Percentiles rank a stretch among this genome's conserved stretches.
phyloP scores from a whole-genome alignment of 2,113 vertebrate genomes.

The Macroglossus sobrinus region DNA sequence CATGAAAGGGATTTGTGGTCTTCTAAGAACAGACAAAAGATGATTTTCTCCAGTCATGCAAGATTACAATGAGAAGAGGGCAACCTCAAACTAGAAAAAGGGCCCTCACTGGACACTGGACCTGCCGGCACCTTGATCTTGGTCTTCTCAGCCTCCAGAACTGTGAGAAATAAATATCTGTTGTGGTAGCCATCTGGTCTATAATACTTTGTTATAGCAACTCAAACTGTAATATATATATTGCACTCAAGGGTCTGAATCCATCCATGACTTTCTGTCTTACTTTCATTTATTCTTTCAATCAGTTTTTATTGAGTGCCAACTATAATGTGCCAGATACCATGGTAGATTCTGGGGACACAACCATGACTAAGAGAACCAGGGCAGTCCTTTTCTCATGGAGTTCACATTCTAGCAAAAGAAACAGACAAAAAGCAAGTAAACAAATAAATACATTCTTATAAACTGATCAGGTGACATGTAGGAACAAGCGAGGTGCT shows the following conservation, averaged over 20 bases:
- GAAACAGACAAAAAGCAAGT: background rate
- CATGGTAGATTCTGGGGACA: background rate
- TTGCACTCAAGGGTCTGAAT: background rate
- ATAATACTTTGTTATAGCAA: background rate
- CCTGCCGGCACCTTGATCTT: background rate
- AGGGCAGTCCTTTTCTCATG: background rate
- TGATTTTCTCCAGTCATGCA: background rate
- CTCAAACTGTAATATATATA: background rate
- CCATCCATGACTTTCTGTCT: background rate
- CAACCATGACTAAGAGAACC: background rate
- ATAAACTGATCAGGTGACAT: background rate
- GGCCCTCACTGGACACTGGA: too few relatives aligned
- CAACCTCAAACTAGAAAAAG: background rate
- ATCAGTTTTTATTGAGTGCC: background rate
- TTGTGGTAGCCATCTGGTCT: background rate
- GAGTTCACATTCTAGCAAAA: background rate
- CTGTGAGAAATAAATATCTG: background rate
- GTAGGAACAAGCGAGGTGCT: background rate
- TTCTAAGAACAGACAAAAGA: background rate
- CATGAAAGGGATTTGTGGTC: background rate
- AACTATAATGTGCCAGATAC: background rate
- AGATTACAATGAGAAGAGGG: background rate
- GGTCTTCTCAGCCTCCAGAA: background rate
- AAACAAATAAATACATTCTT: background rate
- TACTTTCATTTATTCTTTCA: background rate